phyloP scores from a whole-genome alignment of 2,113 vertebrate genomes.

The Riparia riparia region DNA sequence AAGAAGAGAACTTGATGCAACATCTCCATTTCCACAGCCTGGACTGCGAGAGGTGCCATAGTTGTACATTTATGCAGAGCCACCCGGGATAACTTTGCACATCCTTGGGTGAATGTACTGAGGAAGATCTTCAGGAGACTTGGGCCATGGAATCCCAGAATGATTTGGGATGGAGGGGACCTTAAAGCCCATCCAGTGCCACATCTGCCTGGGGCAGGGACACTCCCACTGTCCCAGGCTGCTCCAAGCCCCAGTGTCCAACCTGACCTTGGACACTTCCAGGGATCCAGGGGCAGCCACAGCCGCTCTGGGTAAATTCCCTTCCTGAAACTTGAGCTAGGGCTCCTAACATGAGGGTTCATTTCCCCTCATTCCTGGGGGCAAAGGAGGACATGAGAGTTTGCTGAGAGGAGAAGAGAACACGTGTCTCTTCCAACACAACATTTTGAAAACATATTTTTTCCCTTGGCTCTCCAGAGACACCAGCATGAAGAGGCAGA shows the following conservation, averaged over 20 bases:
- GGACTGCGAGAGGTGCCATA: not conserved
- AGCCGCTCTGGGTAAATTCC: not conserved
- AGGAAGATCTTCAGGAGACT: not conserved
- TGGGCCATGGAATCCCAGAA: not conserved
- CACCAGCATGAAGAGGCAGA: constrained; percentile 58
- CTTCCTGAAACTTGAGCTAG: not conserved
- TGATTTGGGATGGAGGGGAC: not conserved
- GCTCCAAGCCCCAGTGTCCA: not conserved
- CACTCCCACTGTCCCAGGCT: not conserved
- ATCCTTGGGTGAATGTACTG: not conserved
- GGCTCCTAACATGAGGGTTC: not conserved
- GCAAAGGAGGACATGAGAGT: constrained; percentile 42
- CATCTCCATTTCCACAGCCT: not conserved
- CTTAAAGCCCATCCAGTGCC: not conserved
- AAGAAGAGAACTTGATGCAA: not conserved
- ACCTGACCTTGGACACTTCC: accelerated
- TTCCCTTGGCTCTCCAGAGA: constrained; percentile 58
- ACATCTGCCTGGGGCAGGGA: not conserved
- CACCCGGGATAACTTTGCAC: not conserved
- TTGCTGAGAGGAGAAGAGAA: constrained; percentile 29
- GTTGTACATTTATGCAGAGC: not conserved
- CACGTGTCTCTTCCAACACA: constrained; percentile 49
- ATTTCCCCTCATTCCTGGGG: not conserved
- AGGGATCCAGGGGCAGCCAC: not conserved
- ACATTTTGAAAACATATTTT: constrained; percentile 38